A percentile compares a stretch with the other conserved stretches of the same genome.
Evolutionary conservation across 2,113 vertebrate genomes (phyloP).

Genomic region (Eudyptes chrysolophus): DNA sequence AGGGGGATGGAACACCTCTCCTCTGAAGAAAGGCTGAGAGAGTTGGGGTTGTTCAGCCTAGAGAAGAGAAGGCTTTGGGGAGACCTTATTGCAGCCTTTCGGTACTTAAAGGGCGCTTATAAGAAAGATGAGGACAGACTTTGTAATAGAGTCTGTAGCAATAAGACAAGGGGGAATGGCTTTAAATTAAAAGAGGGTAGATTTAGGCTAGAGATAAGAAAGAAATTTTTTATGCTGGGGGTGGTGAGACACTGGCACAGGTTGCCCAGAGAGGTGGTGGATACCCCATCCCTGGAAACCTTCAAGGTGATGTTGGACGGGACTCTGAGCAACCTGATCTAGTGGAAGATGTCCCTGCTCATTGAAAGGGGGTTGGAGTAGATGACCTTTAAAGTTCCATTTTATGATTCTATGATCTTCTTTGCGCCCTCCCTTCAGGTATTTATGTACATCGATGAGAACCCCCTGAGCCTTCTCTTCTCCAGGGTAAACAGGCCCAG

Average conservation of each 20-base stretch:
- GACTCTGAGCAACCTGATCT: not conserved
- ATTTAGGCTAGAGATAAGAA: not conserved
- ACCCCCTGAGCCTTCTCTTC: not conserved
- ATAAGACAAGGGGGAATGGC: not conserved
- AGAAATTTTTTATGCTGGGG: not conserved
- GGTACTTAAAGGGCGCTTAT: too few species aligned
- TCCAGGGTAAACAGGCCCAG: not conserved
- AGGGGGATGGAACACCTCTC: not conserved
- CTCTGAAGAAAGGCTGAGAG: not conserved
- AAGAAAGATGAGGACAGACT: too few species aligned
- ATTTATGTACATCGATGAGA: not conserved
- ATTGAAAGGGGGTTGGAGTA: not conserved
- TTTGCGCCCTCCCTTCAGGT: not conserved
- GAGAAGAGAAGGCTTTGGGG: too few species aligned
- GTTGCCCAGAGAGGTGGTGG: not conserved
- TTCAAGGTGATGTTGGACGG: rapidly evolving
- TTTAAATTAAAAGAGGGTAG: not conserved
- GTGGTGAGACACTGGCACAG: not conserved
- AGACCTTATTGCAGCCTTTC: too few species aligned
- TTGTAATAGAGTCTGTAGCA: rapidly evolving
- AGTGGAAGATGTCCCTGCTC: not conserved
- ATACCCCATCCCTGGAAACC: not conserved
- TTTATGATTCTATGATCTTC: not conserved
- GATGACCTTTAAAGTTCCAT: not conserved
- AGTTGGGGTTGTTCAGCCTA: not conserved